Evolutionary conservation across 2,888 invertebrate genomes (phyloP).

Genomic region (Netelia inedita): DNA sequence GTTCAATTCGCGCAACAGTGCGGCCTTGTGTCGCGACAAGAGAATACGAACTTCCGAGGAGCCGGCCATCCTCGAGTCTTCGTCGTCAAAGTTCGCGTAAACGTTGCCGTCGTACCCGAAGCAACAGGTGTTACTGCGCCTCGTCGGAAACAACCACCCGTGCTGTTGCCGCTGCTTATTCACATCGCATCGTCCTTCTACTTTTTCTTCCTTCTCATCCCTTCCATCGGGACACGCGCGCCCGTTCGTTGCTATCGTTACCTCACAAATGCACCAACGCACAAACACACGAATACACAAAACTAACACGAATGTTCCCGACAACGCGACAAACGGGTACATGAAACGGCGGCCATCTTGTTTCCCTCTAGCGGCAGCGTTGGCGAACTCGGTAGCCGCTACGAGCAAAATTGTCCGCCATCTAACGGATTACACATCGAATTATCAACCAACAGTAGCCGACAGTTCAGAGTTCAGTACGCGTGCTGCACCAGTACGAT

Average conservation of each 20-base stretch:
- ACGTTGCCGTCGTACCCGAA: conserved; percentile 65
- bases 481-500: conserved; percentile 16
- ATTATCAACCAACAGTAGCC: neutral
- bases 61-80: conserved; percentile 86
- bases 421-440: neutral
- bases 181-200: conserved; percentile 52
- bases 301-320: neutral
- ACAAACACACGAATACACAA: conserved; percentile 1
- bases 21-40: conserved; percentile 88
- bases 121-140: conserved; percentile 79
- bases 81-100: conserved; percentile 35
- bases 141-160: conserved; percentile 67
- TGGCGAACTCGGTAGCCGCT: conserved; percentile 16
- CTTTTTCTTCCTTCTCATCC: conserved; percentile 63
- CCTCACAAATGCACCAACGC: conserved; percentile 5
- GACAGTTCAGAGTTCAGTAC: neutral
- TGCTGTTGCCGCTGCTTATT: conserved; percentile 38
- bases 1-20: conserved; percentile 88
- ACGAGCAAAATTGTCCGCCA: neutral
- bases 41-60: conserved; percentile 87
- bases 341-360: conserved; percentile 3
- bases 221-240: conserved; percentile 59
- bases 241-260: conserved; percentile 68
- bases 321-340: neutral
- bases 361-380: conserved; percentile 61